These are phyloP conservation scores for Gastrophysa polygoni DNA, from an alignment of 2,888 invertebrate genomes.

Conservation along the genomic window DNA sequence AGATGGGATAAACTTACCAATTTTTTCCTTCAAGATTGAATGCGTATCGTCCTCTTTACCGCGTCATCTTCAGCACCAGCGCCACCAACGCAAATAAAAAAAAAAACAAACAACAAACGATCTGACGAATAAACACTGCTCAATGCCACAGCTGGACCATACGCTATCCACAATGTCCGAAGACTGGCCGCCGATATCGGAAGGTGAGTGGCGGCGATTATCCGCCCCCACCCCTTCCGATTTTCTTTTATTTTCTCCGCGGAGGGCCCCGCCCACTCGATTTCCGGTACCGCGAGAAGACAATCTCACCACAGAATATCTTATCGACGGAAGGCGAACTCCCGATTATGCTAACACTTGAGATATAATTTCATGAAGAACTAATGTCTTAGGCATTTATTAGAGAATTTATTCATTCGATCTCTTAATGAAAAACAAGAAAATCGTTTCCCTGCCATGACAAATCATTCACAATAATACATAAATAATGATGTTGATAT, in stretches of 20 bases:
- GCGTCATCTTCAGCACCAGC: neutral
- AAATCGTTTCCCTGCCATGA: too few relatives aligned
- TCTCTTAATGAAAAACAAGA: too few relatives aligned
- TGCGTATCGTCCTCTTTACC: neutral
- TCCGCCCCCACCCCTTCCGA: conserved; percentile 15
- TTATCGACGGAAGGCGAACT: neutral
- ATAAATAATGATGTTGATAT: too few relatives aligned
- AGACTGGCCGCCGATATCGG: neutral
- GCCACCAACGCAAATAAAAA: neutral
- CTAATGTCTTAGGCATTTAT: too few relatives aligned
- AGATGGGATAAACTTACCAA: neutral
- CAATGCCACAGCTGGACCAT: neutral
- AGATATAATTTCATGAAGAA: too few relatives aligned
- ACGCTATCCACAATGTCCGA: neutral
- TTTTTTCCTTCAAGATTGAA: neutral
- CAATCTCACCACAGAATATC: conserved; percentile 3
- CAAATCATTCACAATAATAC: too few relatives aligned
- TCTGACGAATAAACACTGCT: neutral
- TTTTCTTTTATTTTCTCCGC: conserved; percentile 46
- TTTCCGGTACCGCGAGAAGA: conserved; percentile 30
- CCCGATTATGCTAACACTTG: too few relatives aligned
- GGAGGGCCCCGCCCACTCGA: conserved; percentile 34
- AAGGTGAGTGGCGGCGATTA: neutral
- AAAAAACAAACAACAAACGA: neutral
- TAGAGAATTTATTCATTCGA: too few relatives aligned